phyloP scores from a whole-genome alignment of 2,888 invertebrate genomes.

The Beris chalybata region DNA sequence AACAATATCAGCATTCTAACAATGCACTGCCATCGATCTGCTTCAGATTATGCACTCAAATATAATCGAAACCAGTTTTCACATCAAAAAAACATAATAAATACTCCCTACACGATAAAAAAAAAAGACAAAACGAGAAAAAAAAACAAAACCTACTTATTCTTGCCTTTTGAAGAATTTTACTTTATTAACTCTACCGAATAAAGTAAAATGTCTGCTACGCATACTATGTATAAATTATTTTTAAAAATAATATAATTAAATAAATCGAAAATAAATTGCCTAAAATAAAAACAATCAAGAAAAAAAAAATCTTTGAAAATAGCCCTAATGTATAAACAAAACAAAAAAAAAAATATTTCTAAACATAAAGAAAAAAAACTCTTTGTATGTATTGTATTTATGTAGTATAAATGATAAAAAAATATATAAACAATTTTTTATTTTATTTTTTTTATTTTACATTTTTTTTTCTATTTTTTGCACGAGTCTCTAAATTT shows the following conservation, averaged over 20 bases:
- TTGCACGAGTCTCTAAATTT: too few relatives aligned
- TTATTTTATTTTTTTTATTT: constrained; percentile 1
- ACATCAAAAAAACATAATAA: not conserved
- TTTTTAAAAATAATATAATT: not conserved
- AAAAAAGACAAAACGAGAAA: not conserved
- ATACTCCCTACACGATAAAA: not conserved
- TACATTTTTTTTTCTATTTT: too few relatives aligned
- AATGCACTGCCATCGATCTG: too few relatives aligned
- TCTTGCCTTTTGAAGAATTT: constrained; percentile 7
- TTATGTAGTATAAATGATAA: constrained; percentile 38
- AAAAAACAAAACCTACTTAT: not conserved
- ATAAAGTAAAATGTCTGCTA: not conserved
- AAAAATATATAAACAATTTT: constrained; percentile 27
- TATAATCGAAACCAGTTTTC: too few relatives aligned
- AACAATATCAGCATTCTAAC: too few relatives aligned
- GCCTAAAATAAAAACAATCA: constrained; percentile 2
- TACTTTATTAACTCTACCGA: not conserved
- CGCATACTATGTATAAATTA: too few relatives aligned
- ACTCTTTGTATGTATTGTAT: constrained; percentile 36
- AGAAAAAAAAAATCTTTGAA: not conserved
- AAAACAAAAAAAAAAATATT: constrained; percentile 14
- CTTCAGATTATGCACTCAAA: too few relatives aligned
- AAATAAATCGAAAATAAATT: not conserved
- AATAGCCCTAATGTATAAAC: constrained; percentile 3
- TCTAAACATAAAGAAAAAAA: constrained; percentile 32